These are phyloP conservation scores for Ceratitis capitata DNA, from an alignment of 1,140 invertebrate species.

Conservation along the genomic window DNA sequence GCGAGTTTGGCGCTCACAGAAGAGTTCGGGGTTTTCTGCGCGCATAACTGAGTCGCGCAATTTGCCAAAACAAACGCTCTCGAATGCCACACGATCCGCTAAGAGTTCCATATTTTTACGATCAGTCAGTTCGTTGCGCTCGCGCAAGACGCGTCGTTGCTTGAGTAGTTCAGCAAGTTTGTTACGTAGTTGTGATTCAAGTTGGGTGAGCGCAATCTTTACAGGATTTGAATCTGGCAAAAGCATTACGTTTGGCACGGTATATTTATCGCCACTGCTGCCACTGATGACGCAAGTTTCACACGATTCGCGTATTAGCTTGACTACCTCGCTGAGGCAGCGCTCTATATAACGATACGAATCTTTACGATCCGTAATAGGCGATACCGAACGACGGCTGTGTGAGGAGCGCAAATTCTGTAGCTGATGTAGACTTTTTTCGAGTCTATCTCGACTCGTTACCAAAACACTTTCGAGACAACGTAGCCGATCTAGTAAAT, in stretches of 20 bases:
- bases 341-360: constrained; percentile 71
- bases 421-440: constrained; percentile 66
- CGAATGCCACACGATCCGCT: constrained; percentile 80
- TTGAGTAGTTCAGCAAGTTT: constrained; percentile 75
- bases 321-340: constrained; percentile 70
- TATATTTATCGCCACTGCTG: constrained; percentile 46
- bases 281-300: constrained; percentile 67
- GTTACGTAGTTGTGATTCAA: constrained; percentile 72
- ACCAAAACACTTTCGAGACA: constrained; percentile 70
- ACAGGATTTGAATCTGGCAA: constrained; percentile 59
- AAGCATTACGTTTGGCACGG: constrained; percentile 55
- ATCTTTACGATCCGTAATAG: constrained; percentile 70
- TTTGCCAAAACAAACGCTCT: constrained; percentile 67
- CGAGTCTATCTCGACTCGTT: constrained; percentile 66
- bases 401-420: constrained; percentile 68
- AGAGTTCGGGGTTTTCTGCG: constrained; percentile 47
- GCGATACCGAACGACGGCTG: constrained; percentile 69
- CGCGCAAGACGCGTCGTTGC: constrained; percentile 70
- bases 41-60: constrained; percentile 47
- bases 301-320: constrained; percentile 69
- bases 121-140: constrained; percentile 73
- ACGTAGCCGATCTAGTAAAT: constrained; percentile 69
- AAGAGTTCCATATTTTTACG: constrained; percentile 75
- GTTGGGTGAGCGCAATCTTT: constrained; percentile 71
- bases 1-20: constrained; percentile 50